phyloP scores from a whole-genome alignment of 2,888 invertebrate species.

The Fragum fragum region DNA sequence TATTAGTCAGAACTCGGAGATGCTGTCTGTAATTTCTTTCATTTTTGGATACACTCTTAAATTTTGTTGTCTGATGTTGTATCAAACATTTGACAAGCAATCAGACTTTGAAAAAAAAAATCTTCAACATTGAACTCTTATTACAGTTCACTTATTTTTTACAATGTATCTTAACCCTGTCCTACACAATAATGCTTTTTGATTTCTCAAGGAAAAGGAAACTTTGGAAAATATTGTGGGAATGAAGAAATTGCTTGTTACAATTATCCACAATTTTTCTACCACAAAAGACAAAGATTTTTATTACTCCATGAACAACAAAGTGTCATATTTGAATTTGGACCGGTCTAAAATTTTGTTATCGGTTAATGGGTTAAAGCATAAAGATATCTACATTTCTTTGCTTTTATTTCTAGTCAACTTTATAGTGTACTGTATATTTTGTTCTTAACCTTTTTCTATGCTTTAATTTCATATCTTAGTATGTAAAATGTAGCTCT shows the following conservation, averaged over 20 bases:
- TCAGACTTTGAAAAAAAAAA: too few relatives aligned
- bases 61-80: too few relatives aligned
- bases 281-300: background rate
- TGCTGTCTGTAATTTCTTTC: too few relatives aligned
- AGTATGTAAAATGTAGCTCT: too few relatives aligned
- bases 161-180: background rate
- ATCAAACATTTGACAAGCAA: too few relatives aligned
- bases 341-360: background rate
- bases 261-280: constrained; percentile 2
- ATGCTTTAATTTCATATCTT: too few relatives aligned
- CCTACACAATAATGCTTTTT: background rate
- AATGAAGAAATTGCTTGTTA: background rate
- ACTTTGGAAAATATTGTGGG: background rate
- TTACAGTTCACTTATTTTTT: too few relatives aligned
- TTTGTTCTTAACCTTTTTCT: too few relatives aligned
- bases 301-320: background rate
- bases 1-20: too few relatives aligned
- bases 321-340: background rate
- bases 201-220: background rate
- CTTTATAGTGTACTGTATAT: too few relatives aligned
- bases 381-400: background rate
- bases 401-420: background rate
- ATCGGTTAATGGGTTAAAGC: background rate
- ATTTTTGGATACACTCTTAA: too few relatives aligned
- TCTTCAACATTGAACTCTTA: too few relatives aligned